Base-by-base conservation (phyloP, 2,888 invertebrate genomes). In the Gryllus longicercus region DNA sequence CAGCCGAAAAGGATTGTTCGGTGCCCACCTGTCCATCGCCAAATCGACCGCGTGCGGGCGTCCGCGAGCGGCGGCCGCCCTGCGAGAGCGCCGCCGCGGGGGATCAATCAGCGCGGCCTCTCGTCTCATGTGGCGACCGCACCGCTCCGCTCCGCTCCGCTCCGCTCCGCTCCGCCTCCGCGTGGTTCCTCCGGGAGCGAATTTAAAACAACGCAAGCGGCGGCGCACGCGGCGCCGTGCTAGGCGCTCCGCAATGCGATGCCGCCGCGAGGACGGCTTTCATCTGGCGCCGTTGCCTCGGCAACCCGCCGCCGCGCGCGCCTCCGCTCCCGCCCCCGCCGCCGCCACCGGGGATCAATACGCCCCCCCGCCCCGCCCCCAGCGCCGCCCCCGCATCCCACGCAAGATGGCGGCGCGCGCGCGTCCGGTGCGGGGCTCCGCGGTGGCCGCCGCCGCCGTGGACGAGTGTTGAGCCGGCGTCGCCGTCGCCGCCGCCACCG, bases 321-420 rank as follows among this genome's bases (percentile, higher is more conserved):
- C n/a, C 63, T 63, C 63, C n/a, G 16, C n/a, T 10, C n/a, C 63
- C 63, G 16, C 63, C 63, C n/a, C 63, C 63, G 63, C 14, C 63
- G 63, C 63, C 63, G n/a, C n/a, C n/a, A 12, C 63, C 16, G 63
- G 63, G 63, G 63, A 63, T 63, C 63, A 63, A 63, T 63, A 63
- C 63, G 63, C 63, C 63, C 63, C 63, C 63, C n/a, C n/a, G n/a
- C n/a, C n/a, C 63, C 63, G 4, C 63, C 63, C 63, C 14, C 1
- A 3, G 16, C 63, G 63, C 14, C 63, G 63, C 14, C 63, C 38
- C 63, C 63, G 63, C 63, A 18, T 63, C n/a, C 63, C 63, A 63
- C 63, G 63, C 63, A 63, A 63, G 63, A 63, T 63, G 63, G 63
- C 63, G 63, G 63, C 63, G 63, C 63, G 63, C 63, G 63, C 63